Conservation (phyloP, 2,113 vertebrate species). For the Sinocyclocheilus anshuiensis region DNA sequence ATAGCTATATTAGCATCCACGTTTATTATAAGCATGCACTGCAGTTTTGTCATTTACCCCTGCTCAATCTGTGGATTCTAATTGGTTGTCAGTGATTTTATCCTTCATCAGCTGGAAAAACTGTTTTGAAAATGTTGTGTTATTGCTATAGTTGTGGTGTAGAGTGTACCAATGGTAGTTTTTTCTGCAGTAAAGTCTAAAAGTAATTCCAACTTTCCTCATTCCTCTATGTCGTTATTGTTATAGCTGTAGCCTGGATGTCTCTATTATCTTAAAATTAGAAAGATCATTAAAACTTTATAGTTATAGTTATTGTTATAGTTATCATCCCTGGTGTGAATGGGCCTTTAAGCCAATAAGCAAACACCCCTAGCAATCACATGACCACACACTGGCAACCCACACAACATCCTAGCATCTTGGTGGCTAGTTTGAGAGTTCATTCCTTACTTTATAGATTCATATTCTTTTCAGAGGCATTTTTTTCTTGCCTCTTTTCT, state of each 20-base stretch:
- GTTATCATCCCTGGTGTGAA: neutral
- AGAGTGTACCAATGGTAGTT: neutral
- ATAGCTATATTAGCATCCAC: too few relatives aligned
- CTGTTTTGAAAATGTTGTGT: too few relatives aligned
- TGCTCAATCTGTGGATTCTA: too few relatives aligned
- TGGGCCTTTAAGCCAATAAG: neutral
- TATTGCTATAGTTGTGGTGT: too few relatives aligned
- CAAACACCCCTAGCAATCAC: neutral
- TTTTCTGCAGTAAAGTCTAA: neutral
- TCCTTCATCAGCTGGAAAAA: too few relatives aligned
- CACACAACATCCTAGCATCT: neutral
- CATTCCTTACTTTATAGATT: conserved; percentile 14
- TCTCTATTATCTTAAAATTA: too few relatives aligned
- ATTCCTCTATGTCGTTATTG: neutral
- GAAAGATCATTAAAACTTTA: too few relatives aligned
- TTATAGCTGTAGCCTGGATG: neutral
- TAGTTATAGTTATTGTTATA: too few relatives aligned
- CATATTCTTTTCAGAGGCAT: neutral
- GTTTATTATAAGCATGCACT: too few relatives aligned
- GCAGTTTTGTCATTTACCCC: too few relatives aligned
- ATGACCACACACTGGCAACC: neutral
- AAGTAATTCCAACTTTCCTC: neutral
- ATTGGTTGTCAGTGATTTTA: too few relatives aligned
- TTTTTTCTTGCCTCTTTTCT: neutral
- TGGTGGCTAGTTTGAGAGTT: conserved; percentile 1